A percentile compares a stretch with the other conserved stretches of the same genome.
These are phyloP conservation scores for Cyphomyrus plagiostoma DNA, from an alignment of 2,113 vertebrate genomes.

Conservation along the genomic window DNA sequence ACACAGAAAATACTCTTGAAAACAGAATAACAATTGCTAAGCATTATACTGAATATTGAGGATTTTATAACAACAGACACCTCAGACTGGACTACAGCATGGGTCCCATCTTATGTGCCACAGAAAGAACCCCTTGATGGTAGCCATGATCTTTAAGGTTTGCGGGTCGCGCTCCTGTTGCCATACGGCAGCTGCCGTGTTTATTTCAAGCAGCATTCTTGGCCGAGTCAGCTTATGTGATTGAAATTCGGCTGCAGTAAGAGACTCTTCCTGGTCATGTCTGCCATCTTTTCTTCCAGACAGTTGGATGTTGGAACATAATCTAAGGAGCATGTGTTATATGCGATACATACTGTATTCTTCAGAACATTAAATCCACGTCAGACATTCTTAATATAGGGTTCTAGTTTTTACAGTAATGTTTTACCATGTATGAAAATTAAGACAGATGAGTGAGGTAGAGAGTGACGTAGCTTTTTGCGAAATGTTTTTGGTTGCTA, in stretches of 20 bases:
- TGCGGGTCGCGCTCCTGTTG: not conserved
- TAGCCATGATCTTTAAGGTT: not conserved
- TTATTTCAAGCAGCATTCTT: not conserved
- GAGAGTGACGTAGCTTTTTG: not conserved
- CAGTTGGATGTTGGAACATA: not conserved
- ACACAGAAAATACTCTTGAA: not conserved
- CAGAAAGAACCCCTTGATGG: not conserved
- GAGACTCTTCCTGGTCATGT: not conserved
- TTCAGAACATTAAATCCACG: not conserved
- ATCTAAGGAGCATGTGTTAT: not conserved
- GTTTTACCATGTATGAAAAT: not conserved
- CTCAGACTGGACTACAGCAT: not conserved
- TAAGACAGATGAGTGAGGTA: not conserved
- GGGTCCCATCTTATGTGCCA: not conserved
- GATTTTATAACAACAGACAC: not conserved
- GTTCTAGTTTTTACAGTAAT: not conserved
- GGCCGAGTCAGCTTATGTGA: not conserved
- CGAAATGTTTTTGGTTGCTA: not conserved
- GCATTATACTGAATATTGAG: not conserved
- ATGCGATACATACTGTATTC: not conserved
- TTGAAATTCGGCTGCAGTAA: not conserved
- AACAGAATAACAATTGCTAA: not conserved
- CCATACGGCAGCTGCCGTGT: not conserved
- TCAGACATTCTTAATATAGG: not conserved
- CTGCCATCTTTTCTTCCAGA: not conserved